Percentiles rank a stretch among this genome's conserved stretches.
phyloP scores from a whole-genome alignment of 2,888 invertebrate genomes.

The Dorcus hopei region DNA sequence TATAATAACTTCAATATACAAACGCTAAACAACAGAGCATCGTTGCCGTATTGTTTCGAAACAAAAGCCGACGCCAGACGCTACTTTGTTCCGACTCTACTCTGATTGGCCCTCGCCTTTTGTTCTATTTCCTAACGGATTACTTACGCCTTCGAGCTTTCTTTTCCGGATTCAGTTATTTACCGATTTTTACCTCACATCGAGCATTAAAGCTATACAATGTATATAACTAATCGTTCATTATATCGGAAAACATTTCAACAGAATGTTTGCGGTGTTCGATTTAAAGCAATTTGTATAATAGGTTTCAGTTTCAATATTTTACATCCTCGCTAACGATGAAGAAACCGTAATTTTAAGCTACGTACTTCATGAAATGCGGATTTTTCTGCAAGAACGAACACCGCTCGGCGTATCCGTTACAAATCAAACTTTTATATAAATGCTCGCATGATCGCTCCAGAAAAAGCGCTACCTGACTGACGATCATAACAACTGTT shows the following conservation, averaged over 20 bases:
- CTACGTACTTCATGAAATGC: no score
- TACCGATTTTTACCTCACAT: background rate
- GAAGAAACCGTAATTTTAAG: no score
- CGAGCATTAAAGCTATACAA: background rate
- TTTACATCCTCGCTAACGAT: no score
- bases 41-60: conserved; percentile 45
- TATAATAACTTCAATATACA: conserved; percentile 46
- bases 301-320: no score
- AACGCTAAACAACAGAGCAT: conserved; percentile 47
- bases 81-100: conserved; percentile 44
- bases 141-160: conserved; percentile 43
- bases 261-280: no score
- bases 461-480: conserved; percentile 28
- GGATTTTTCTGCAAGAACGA: no score
- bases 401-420: conserved; percentile 2
- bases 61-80: conserved; percentile 46
- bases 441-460: conserved; percentile 16
- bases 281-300: no score
- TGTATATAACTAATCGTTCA: no score
- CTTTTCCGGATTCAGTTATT: conserved; percentile 29
- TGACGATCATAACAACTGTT: conserved; percentile 26
- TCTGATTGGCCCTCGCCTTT: conserved; percentile 45
- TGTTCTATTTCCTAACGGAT: conserved; percentile 45
- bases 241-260: no score
- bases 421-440: conserved; percentile 9